Evolutionary conservation across 2,797 vertebrate species (phyloP).

Genomic region (Meda fulgida): DNA sequence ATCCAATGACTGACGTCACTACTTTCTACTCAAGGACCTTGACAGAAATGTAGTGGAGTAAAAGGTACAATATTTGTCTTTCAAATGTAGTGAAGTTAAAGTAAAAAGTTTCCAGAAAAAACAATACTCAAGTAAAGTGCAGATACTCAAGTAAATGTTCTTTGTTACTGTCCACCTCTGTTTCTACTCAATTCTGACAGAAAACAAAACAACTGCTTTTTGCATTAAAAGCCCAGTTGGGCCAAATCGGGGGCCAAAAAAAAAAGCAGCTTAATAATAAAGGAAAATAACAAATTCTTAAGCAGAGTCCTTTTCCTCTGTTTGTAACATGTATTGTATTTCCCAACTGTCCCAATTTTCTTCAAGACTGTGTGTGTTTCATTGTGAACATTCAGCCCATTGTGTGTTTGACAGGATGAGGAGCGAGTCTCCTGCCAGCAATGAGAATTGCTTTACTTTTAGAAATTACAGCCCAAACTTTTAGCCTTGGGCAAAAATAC

Average conservation of each 20-base stretch:
- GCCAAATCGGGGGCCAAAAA: background rate
- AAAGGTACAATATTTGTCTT: no score
- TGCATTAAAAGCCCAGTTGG: background rate
- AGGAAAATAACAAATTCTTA: conserved; percentile 29
- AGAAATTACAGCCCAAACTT: conserved; percentile 68
- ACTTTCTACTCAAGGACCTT: no score
- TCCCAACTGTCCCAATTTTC: conserved; percentile 66
- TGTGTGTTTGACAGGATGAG: conserved; percentile 60
- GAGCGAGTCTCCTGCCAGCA: conserved; percentile 57
- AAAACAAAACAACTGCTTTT: background rate
- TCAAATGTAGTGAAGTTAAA: no score
- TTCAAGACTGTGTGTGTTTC: conserved; percentile 59
- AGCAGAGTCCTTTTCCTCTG: background rate
- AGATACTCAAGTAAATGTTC: no score
- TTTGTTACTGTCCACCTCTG: no score
- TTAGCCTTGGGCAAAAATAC: conserved; percentile 54
- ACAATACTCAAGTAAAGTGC: no score
- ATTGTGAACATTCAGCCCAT: conserved; percentile 57
- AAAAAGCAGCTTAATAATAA: conserved; percentile 17
- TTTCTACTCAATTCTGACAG: background rate
- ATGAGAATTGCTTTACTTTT: conserved; percentile 64
- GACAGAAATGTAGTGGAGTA: no score
- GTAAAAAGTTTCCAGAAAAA: no score
- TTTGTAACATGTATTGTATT: conserved; percentile 57
- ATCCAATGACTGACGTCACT: no score